Evolutionary conservation across 2,888 invertebrate species (phyloP), one percentile per base, ranked within the genome.

Genomic region (Drosophila colorata): DNA sequence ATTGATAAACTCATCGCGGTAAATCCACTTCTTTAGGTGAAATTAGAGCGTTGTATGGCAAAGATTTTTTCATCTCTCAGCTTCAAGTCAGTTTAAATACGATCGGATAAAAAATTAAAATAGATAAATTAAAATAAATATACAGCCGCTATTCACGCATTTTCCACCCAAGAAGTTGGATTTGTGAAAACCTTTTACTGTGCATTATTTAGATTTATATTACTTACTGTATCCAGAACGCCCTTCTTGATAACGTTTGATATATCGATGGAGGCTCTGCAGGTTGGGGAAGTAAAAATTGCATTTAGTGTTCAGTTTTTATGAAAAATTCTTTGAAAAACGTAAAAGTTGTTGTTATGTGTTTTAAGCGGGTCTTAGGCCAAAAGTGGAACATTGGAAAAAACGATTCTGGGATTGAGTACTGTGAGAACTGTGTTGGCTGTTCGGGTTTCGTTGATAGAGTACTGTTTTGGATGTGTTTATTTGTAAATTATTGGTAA

Each of bases 211-310:
- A 3, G 20, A 20, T 33, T 33, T 13, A 9, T 16, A 9, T 16
- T 49, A 93, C 94, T 94, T 92, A 96, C 96, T 85, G 95, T 94
- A 91, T 97, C 96, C 61, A 96, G 93, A 52, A 93, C 93, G 51
- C 96, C 96, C 84, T 95, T 95, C 76, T 94, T 94, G 47, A 95
- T 95, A 13, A 96, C 95, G 74, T 94, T 94, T 71, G 93, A 93
- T 49, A 96, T 94, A 91, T 96, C 96, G 68, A 96, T 93, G 4
- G 95, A 95, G 20, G 96, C 95, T 92, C 96, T 96, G 92, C 33
- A 58, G 47, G 8, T 25, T 11, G 7, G 18, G 20, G 13, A 55
- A 33, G 60, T 43, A 52, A 43, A 44, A 41, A 5, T 40, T 3
- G 9, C 16, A 51, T 33, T 72, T 31, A 46, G 41, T 7, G 31